These are phyloP conservation scores for Hormaphis cornu DNA, from an alignment of 1,140 invertebrate genomes.

Conservation along the genomic window DNA sequence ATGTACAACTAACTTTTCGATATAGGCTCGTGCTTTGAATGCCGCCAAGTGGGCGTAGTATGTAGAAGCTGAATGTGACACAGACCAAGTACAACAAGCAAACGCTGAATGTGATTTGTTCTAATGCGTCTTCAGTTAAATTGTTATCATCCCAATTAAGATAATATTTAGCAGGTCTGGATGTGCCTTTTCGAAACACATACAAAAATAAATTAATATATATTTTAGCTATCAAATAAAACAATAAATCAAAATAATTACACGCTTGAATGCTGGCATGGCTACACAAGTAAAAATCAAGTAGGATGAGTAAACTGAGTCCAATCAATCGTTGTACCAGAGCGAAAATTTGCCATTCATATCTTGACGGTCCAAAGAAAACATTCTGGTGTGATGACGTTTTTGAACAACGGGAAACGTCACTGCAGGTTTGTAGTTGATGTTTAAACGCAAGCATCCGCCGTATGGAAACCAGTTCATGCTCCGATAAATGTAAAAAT, in stretches of 20 bases:
- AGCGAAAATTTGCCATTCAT: constrained; percentile 49
- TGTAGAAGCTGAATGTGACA: constrained; percentile 86
- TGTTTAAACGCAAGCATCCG: constrained; percentile 48
- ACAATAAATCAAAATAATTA: background rate
- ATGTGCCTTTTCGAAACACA: constrained; percentile 62
- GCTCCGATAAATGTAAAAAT: constrained; percentile 50
- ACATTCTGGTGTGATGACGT: constrained; percentile 74
- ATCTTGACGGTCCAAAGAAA: constrained; percentile 46
- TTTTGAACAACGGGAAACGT: constrained; percentile 85
- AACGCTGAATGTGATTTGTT: constrained; percentile 76
- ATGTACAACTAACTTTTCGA: constrained; percentile 41
- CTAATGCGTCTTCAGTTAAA: constrained; percentile 65
- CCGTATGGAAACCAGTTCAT: constrained; percentile 58
- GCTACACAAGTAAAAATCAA: constrained; percentile 77
- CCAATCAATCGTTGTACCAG: constrained; percentile 79
- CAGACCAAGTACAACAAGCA: constrained; percentile 71
- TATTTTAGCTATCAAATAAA: background rate
- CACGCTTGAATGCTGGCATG: constrained; percentile 55
- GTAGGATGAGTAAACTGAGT: constrained; percentile 67
- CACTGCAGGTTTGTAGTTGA: constrained; percentile 53
- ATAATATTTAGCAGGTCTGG: constrained; percentile 79
- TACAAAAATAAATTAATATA: background rate
- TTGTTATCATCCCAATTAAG: constrained; percentile 70
- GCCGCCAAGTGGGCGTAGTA: constrained; percentile 92
- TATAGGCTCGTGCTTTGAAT: constrained; percentile 58